Conservation (phyloP, 2,113 vertebrate species). For the Entomyzon cyanotis region DNA sequence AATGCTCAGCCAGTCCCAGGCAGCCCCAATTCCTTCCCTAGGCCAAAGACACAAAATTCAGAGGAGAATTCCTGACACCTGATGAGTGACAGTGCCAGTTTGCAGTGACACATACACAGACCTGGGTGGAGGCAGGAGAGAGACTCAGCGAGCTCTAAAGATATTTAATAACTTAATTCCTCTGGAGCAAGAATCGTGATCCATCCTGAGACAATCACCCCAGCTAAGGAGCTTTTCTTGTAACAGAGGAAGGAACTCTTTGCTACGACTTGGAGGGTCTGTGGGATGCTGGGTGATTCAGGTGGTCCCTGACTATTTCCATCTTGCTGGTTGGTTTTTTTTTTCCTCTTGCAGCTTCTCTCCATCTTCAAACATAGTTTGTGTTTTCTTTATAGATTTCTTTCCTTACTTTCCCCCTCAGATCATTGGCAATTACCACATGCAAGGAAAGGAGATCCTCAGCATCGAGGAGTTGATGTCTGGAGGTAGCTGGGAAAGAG, state of each 20-base stretch:
- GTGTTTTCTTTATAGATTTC: background rate
- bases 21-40: background rate
- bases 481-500: background rate
- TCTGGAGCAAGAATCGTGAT: background rate
- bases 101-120: background rate
- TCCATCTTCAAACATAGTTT: background rate
- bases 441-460: conserved; percentile 28
- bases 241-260: background rate
- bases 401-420: background rate
- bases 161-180: background rate
- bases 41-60: background rate
- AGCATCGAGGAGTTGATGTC: background rate
- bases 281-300: background rate
- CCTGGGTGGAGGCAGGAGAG: background rate
- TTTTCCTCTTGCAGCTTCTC: background rate
- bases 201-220: background rate
- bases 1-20: background rate
- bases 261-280: background rate
- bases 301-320: background rate
- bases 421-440: background rate
- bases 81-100: background rate
- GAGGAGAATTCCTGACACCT: background rate
- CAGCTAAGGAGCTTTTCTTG: background rate
- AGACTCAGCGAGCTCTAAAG: background rate
- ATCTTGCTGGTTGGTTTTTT: background rate